Evolutionary conservation across 2,888 invertebrate genomes (phyloP).

Genomic region (Diaphora mendica): DNA sequence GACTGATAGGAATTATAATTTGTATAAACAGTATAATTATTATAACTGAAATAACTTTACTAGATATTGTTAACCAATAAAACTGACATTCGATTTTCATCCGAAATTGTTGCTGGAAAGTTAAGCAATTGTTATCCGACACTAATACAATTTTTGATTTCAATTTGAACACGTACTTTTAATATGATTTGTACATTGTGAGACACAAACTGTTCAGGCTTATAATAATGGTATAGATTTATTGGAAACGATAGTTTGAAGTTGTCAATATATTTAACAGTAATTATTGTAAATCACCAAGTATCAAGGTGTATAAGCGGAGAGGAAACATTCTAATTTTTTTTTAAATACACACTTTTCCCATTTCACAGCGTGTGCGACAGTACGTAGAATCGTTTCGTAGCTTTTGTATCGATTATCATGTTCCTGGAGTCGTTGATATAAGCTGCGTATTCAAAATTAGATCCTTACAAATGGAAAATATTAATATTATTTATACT

Average conservation of each 20-base stretch:
- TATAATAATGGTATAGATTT: neutral
- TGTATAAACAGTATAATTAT: neutral
- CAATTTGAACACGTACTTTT: too few species aligned
- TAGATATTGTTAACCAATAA: neutral
- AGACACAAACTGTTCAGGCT: too few species aligned
- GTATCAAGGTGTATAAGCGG: neutral
- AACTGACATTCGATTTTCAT: neutral
- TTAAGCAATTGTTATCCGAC: neutral
- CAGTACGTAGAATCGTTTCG: neutral
- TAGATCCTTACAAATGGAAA: too few species aligned
- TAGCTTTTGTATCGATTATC: neutral
- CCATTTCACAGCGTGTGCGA: neutral
- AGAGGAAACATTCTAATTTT: too few species aligned
- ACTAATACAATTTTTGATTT: neutral
- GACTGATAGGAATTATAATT: neutral
- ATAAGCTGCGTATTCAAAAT: neutral
- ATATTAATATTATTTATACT: neutral
- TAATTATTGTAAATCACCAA: neutral
- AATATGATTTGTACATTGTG: too few species aligned
- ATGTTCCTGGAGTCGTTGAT: neutral
- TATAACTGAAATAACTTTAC: neutral
- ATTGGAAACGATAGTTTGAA: neutral
- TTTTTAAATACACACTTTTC: too few species aligned
- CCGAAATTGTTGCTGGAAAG: neutral
- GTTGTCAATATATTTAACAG: neutral